A percentile compares a stretch with the other conserved stretches of the same genome.
Conservation (phyloP, 2,113 vertebrate species). For the Cyrtonyx montezumae region DNA sequence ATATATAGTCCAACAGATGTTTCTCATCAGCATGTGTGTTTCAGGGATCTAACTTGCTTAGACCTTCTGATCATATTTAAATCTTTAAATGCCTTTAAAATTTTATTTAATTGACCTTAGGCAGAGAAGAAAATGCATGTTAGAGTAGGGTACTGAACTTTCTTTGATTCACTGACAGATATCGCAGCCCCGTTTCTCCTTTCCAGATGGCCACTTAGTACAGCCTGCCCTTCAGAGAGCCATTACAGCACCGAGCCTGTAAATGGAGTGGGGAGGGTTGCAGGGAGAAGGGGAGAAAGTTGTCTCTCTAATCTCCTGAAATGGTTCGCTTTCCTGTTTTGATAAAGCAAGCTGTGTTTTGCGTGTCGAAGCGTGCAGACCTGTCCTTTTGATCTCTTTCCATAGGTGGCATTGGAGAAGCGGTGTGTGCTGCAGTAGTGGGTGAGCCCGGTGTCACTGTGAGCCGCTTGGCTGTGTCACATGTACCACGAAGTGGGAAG, state of each 20-base stretch:
- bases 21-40: not conserved
- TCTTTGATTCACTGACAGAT: not conserved
- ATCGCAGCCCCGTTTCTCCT: not conserved
- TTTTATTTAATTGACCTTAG: not conserved
- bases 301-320: not conserved
- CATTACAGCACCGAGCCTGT: not conserved
- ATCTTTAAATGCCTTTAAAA: too few relatives aligned
- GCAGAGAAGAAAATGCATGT: not conserved
- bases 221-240: not conserved
- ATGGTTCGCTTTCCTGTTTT: not conserved
- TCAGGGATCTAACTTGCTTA: not conserved
- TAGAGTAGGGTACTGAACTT: not conserved
- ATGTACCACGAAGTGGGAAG: slow-evolving; percentile 89
- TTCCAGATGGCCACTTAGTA: not conserved
- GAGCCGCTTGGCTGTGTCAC: slow-evolving; percentile 85
- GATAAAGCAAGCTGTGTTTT: rapidly evolving
- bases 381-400: not conserved
- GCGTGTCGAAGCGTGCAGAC: rapidly evolving
- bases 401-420: slow-evolving; percentile 91
- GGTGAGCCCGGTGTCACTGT: slow-evolving; percentile 85
- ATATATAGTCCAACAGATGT: rapidly evolving
- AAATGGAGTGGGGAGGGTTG: not conserved
- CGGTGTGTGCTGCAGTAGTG: slow-evolving; percentile 82
- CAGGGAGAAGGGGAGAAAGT: not conserved
- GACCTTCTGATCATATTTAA: not conserved